A percentile compares a stretch with the other conserved stretches of the same genome.
phyloP scores from a whole-genome alignment of 2,888 invertebrate species.

The Hyposoter didymator region DNA sequence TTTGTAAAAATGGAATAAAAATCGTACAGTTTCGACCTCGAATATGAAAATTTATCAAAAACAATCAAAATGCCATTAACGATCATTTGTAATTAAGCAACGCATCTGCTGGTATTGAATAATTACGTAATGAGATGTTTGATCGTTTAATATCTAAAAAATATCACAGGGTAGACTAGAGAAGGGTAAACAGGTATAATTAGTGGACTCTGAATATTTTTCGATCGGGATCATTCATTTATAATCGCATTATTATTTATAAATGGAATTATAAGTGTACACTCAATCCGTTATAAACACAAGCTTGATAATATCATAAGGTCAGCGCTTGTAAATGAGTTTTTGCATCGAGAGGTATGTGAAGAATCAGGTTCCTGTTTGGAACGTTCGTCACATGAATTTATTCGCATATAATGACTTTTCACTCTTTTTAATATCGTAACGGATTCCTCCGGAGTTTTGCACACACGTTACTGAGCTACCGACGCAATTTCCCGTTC shows the following conservation, averaged over 20 bases:
- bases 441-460: conserved; percentile 47
- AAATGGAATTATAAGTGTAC: conserved; percentile 35
- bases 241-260: conserved; percentile 31
- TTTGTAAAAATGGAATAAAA: neutral
- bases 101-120: neutral
- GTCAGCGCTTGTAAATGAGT: conserved; percentile 33
- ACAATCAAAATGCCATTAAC: neutral
- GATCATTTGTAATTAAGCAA: neutral
- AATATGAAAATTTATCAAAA: neutral
- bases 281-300: conserved; percentile 14
- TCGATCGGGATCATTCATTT: conserved; percentile 13
- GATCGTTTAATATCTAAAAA: neutral
- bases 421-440: conserved; percentile 45
- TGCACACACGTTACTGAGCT: conserved; percentile 7
- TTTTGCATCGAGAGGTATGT: conserved; percentile 38
- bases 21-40: neutral
- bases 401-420: neutral
- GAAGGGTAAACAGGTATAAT: neutral
- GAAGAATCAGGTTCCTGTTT: conserved; percentile 17
- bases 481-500: conserved; percentile 60
- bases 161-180: neutral
- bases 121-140: conserved; percentile 29
- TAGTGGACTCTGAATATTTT: neutral
- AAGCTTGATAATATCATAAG: conserved; percentile 21
- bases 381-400: neutral